Percentiles rank a stretch among this genome's conserved stretches.
Conservation (phyloP, 2,113 vertebrate genomes). For the Ptilorrhoa leucosticta region DNA sequence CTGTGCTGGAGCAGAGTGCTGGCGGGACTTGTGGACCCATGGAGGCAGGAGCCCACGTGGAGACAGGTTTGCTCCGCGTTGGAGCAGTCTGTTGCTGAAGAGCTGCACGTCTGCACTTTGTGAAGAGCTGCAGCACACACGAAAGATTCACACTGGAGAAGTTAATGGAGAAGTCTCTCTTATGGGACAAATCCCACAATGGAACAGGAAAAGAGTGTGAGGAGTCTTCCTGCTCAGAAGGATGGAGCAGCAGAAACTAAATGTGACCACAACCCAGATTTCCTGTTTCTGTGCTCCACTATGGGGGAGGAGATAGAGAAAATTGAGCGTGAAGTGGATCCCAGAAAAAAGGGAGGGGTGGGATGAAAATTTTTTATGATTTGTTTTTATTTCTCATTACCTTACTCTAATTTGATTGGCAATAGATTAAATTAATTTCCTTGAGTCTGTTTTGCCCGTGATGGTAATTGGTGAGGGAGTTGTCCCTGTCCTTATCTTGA, state of each 20-base stretch:
- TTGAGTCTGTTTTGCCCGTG: neutral
- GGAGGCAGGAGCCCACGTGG: neutral
- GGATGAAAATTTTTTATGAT: rapidly evolving
- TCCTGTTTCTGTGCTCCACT: neutral
- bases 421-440: neutral
- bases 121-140: neutral
- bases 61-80: neutral
- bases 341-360: rapidly evolving
- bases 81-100: neutral
- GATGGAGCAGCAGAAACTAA: neutral
- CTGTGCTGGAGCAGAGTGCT: neutral
- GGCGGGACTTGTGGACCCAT: neutral
- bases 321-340: neutral
- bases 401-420: neutral
- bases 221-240: neutral
- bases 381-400: neutral
- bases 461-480: neutral
- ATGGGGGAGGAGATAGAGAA: neutral
- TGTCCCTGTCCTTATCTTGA: neutral
- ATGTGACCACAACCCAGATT: neutral
- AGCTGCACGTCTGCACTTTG: neutral
- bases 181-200: rapidly evolving
- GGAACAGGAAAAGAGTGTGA: neutral
- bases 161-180: neutral
- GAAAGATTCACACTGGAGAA: neutral